Evolutionary conservation across 2,113 vertebrate genomes (phyloP).

Genomic region (Anguilla japonica): DNA sequence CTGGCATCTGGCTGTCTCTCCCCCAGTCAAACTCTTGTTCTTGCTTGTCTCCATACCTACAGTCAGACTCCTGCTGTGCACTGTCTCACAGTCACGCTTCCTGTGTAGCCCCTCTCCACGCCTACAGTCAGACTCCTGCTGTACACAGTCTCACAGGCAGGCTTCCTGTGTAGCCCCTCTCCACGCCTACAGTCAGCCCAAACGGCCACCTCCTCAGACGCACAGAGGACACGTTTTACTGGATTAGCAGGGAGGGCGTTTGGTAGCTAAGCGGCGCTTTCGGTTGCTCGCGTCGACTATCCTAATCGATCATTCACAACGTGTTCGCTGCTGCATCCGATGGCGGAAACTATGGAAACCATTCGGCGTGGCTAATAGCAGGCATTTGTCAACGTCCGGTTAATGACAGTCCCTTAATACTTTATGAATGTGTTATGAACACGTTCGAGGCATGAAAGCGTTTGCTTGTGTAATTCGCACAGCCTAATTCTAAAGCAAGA

Average conservation of each 20-base stretch:
- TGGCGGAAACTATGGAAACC: constrained; percentile 44
- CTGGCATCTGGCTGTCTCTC: neutral
- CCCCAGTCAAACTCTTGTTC: neutral
- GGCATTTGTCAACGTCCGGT: constrained; percentile 55
- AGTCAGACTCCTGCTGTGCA: too few relatives aligned
- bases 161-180: neutral
- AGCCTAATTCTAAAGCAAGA: neutral
- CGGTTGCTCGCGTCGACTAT: constrained; percentile 33
- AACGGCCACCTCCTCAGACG: neutral
- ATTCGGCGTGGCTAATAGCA: constrained; percentile 55
- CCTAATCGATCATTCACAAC: constrained; percentile 45
- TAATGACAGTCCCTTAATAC: constrained; percentile 51
- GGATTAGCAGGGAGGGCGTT: constrained; percentile 24
- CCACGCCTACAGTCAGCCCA: neutral
- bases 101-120: too few relatives aligned
- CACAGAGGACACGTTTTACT: constrained; percentile 12
- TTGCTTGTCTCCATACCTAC: too few relatives aligned
- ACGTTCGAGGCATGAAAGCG: constrained; percentile 19
- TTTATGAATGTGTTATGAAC: constrained; percentile 38
- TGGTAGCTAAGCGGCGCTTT: constrained; percentile 27
- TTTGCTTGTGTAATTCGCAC: constrained; percentile 21
- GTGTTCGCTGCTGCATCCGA: constrained; percentile 4
- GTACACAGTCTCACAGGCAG: neutral
- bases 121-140: neutral
- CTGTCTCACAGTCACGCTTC: too few relatives aligned